Percentiles rank a stretch among this genome's conserved stretches.
Evolutionary conservation across 1,140 invertebrate species (phyloP).

Genomic region (Nixonia krombeini): DNA sequence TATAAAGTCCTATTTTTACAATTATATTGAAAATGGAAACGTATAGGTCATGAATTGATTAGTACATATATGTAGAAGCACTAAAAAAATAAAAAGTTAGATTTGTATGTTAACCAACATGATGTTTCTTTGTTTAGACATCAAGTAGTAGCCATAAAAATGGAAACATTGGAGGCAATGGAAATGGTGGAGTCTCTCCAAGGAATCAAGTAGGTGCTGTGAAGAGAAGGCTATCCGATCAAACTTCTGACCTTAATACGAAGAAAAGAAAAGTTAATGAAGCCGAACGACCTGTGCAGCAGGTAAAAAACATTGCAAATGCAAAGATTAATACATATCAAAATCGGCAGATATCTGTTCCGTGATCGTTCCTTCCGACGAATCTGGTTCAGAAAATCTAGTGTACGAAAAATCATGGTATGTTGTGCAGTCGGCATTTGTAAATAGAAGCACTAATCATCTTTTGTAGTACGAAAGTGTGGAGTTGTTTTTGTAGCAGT

Average conservation of each 20-base stretch:
- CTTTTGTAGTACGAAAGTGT: too few species aligned
- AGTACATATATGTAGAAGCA: too few species aligned
- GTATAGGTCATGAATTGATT: too few species aligned
- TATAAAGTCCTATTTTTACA: too few species aligned
- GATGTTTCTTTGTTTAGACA: constrained; percentile 31
- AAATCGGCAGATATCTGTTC: too few species aligned
- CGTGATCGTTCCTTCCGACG: too few species aligned
- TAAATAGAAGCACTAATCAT: neutral
- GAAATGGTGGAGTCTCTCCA: constrained; percentile 53
- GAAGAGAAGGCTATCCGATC: constrained; percentile 55
- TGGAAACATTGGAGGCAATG: constrained; percentile 54
- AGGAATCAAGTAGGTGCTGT: constrained; percentile 40
- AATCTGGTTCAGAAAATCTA: too few species aligned
- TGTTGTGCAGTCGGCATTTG: neutral
- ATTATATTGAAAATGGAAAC: too few species aligned
- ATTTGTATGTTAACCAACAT: too few species aligned
- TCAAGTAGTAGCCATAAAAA: constrained; percentile 56
- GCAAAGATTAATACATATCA: too few species aligned
- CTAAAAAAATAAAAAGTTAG: too few species aligned
- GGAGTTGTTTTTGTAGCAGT: too few species aligned
- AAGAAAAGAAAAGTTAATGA: constrained; percentile 60
- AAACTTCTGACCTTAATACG: constrained; percentile 36
- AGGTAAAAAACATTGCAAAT: constrained; percentile 28
- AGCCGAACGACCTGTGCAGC: constrained; percentile 46
- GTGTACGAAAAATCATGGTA: neutral